These are phyloP conservation scores for Elmis aenea DNA, from an alignment of 2,888 invertebrate species.

Conservation along the genomic window DNA sequence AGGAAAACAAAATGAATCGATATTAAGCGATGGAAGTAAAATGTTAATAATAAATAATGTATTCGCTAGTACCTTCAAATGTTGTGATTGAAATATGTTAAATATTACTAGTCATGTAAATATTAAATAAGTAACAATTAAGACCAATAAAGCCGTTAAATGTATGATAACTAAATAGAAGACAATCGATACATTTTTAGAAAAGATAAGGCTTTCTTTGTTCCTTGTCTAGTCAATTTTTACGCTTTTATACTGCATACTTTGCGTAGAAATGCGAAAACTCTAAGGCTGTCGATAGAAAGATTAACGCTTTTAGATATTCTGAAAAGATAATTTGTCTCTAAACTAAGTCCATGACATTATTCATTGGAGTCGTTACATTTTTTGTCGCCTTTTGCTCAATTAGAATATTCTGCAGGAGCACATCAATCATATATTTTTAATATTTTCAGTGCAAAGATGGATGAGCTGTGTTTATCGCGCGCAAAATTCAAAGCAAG, in stretches of 20 bases:
- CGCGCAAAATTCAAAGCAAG: too few species aligned
- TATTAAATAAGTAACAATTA: slow-evolving; percentile 9
- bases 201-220: slow-evolving; percentile 31
- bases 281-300: slow-evolving; percentile 36
- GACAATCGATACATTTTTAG: slow-evolving; percentile 34
- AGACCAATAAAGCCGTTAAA: slow-evolving; percentile 12
- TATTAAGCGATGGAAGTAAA: background rate
- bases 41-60: background rate
- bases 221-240: slow-evolving; percentile 42
- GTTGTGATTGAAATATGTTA: slow-evolving; percentile 13
- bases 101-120: slow-evolving; percentile 18
- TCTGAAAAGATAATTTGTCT: too few species aligned
- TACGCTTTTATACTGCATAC: slow-evolving; percentile 33
- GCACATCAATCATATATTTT: too few species aligned
- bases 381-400: too few species aligned
- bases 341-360: too few species aligned
- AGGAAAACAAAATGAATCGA: too few species aligned
- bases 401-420: too few species aligned
- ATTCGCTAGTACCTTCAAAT: slow-evolving; percentile 8
- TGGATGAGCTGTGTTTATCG: too few species aligned
- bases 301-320: too few species aligned
- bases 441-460: too few species aligned
- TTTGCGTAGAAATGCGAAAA: slow-evolving; percentile 24
- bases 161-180: slow-evolving; percentile 23
- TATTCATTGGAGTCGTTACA: too few species aligned